A percentile compares a stretch with the other conserved stretches of the same genome.
Conservation (phyloP, 2,113 vertebrate genomes). For the Tretioscincus oriximinensis region DNA sequence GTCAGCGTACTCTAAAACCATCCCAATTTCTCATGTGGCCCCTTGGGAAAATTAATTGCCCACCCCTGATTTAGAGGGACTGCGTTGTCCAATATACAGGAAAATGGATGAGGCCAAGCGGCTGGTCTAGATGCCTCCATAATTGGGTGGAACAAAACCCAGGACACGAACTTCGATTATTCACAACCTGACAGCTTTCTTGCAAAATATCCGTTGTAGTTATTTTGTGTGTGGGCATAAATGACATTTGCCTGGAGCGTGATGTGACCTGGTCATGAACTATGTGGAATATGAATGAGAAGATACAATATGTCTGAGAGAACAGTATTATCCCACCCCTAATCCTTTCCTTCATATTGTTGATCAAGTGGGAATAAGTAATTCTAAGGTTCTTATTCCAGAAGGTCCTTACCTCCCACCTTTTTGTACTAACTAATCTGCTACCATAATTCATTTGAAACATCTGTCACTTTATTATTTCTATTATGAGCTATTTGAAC, state of each 20-base stretch:
- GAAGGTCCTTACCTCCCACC: neutral
- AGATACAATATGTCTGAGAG: fast-evolving
- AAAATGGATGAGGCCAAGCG: neutral
- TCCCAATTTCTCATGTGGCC: too few relatives aligned
- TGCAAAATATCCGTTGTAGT: constrained; percentile 28
- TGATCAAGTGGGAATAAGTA: neutral
- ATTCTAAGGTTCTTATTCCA: neutral
- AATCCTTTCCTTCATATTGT: neutral
- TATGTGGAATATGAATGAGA: constrained; percentile 34
- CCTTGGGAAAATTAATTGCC: too few relatives aligned
- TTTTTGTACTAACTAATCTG: neutral
- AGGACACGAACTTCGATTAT: constrained; percentile 25
- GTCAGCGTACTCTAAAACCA: too few relatives aligned
- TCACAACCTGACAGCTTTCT: constrained; percentile 28
- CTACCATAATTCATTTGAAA: neutral
- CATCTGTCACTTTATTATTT: neutral
- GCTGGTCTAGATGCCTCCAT: neutral
- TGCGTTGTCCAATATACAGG: neutral
- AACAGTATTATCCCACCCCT: neutral
- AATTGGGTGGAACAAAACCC: constrained; percentile 38
- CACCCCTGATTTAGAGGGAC: neutral
- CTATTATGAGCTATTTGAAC: neutral
- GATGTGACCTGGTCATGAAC: constrained; percentile 42
- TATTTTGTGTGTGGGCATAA: constrained; percentile 14
- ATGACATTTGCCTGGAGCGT: constrained; percentile 38